Percentiles rank a stretch among this genome's conserved stretches.
Evolutionary conservation across 2,797 vertebrate genomes (phyloP).

Genomic region (Gambusia yucatana): DNA sequence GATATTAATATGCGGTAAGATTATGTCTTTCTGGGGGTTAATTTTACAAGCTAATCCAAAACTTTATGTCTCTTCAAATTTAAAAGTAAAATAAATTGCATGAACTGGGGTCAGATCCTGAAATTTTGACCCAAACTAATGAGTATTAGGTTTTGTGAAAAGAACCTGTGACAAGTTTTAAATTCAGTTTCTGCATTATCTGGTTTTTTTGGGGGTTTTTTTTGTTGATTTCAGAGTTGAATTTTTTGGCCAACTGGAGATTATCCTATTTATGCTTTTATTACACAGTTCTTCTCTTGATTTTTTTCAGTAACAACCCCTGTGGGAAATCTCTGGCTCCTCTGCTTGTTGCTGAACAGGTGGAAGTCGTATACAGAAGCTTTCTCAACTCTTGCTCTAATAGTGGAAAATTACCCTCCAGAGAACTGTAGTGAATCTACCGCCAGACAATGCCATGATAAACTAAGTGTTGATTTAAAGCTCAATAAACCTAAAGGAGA

Average conservation of each 20-base stretch:
- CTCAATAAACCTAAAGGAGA: not conserved
- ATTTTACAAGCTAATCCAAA: not conserved
- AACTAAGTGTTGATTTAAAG: slow-evolving; percentile 2
- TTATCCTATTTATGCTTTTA: not conserved
- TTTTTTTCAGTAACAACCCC: slow-evolving; percentile 1
- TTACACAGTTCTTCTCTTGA: not conserved
- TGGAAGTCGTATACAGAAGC: not conserved
- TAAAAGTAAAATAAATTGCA: not conserved
- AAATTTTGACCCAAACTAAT: not conserved
- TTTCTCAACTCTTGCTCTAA: not conserved
- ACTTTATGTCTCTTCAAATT: not conserved
- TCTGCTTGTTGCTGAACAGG: slow-evolving; percentile 4
- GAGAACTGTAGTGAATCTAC: slow-evolving; percentile 10
- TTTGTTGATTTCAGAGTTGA: not conserved
- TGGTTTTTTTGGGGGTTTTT: not conserved
- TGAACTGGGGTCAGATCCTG: not conserved
- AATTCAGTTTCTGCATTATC: not conserved
- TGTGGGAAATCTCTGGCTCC: slow-evolving; percentile 7
- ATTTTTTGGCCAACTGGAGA: not conserved
- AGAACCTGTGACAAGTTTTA: not conserved
- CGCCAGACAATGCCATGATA: not conserved
- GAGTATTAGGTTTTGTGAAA: not conserved
- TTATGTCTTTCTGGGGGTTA: not conserved
- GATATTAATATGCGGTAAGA: not conserved
- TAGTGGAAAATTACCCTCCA: slow-evolving; percentile 7